Evolutionary conservation across 2,888 invertebrate species (phyloP).

Genomic region (Drosophila borealis): DNA sequence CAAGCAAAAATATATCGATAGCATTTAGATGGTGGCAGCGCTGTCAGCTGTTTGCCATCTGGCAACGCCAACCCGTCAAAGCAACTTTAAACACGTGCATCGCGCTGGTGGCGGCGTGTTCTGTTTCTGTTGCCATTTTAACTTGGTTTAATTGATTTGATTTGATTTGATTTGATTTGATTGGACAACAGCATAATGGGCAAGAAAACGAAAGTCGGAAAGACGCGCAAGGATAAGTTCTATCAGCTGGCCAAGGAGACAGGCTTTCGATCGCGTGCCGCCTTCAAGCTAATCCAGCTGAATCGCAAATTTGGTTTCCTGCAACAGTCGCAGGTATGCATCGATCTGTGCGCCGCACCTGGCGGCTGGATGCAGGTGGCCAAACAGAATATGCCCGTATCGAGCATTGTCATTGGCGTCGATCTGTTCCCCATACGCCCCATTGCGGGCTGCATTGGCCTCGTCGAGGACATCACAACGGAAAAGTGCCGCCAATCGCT

Average conservation of each 20-base stretch:
- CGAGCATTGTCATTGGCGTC: slow-evolving; percentile 96
- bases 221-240: slow-evolving; percentile 98
- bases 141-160: slow-evolving; percentile 1
- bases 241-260: slow-evolving; percentile 99
- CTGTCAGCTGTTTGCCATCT: slow-evolving; percentile 21
- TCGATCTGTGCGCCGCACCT: slow-evolving; percentile 99
- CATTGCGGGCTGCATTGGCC: slow-evolving; percentile 94
- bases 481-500: slow-evolving; percentile 94
- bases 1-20: neutral
- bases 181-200: slow-evolving; percentile 89
- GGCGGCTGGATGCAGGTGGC: slow-evolving; percentile 99
- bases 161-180: slow-evolving; percentile 16
- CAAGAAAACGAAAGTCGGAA: slow-evolving; percentile 98
- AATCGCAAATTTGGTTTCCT: slow-evolving; percentile 99
- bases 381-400: slow-evolving; percentile 98
- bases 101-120: slow-evolving; percentile 50
- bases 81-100: slow-evolving; percentile 56
- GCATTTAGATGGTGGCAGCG: slow-evolving; percentile 11
- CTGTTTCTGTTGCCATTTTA: slow-evolving; percentile 24
- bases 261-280: slow-evolving; percentile 98
- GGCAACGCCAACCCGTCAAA: slow-evolving; percentile 35
- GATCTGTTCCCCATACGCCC: slow-evolving; percentile 97
- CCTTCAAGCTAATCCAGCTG: slow-evolving; percentile 99
- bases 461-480: slow-evolving; percentile 98
- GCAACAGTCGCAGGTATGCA: slow-evolving; percentile 97